Percentiles rank a stretch among this genome's conserved stretches.
These are phyloP conservation scores for Drosophila pseudotalamancana DNA, from an alignment of 2,888 invertebrate species.

Conservation along the genomic window DNA sequence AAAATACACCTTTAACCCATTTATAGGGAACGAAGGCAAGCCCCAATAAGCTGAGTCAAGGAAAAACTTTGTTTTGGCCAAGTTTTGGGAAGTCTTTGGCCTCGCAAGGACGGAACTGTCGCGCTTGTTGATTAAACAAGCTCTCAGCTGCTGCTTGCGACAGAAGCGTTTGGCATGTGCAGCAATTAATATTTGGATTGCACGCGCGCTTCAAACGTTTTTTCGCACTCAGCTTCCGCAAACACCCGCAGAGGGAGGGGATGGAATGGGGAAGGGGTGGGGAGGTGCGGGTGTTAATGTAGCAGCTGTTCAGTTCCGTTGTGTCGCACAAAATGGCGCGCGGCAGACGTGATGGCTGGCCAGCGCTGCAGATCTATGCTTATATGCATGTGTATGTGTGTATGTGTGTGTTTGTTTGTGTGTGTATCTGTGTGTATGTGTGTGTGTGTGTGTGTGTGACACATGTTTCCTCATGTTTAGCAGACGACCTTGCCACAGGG, in stretches of 20 bases:
- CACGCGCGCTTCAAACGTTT: constrained; percentile 31
- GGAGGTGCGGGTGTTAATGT: neutral
- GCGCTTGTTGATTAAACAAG: neutral
- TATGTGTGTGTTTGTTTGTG: neutral
- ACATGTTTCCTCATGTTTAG: constrained; percentile 65
- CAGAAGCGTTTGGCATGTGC: neutral
- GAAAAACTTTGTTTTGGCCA: too few species aligned
- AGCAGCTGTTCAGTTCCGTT: constrained; percentile 32
- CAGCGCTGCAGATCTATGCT: neutral
- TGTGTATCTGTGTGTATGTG: constrained; percentile 20
- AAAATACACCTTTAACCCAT: too few species aligned
- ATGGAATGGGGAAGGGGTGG: neutral
- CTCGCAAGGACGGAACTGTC: neutral
- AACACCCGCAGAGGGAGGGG: constrained; percentile 8
- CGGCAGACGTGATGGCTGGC: constrained; percentile 49
- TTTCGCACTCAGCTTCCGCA: constrained; percentile 42
- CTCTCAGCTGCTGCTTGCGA: neutral
- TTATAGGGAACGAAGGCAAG: too few species aligned
- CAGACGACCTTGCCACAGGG: constrained; percentile 56
- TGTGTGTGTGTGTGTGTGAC: constrained; percentile 34
- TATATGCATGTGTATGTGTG: constrained; percentile 19
- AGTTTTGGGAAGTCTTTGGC: neutral
- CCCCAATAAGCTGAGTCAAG: too few species aligned
- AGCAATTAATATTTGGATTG: constrained; percentile 36
- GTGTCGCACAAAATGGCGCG: constrained; percentile 42